Evolutionary conservation across 2,888 invertebrate species (phyloP).

Genomic region (Gari tellinella): DNA sequence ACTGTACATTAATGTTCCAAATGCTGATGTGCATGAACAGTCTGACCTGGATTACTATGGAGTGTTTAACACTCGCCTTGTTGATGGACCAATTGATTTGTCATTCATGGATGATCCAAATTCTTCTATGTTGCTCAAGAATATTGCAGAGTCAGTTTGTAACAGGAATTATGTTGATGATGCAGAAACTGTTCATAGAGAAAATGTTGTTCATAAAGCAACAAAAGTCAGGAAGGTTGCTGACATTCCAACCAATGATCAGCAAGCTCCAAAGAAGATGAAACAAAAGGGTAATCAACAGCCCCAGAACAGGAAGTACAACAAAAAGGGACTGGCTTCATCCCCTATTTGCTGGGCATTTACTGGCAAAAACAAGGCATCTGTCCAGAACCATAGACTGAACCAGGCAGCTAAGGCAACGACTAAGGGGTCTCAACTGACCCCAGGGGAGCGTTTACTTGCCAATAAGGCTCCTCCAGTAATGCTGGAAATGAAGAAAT

Average conservation of each 20-base stretch:
- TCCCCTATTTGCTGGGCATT: constrained; percentile 64
- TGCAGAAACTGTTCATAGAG: not conserved
- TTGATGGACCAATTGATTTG: constrained; percentile 50
- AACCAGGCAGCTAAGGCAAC: constrained; percentile 42
- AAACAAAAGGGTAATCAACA: constrained; percentile 18
- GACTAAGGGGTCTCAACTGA: constrained; percentile 29
- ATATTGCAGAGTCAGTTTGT: constrained; percentile 51
- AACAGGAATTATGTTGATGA: constrained; percentile 7
- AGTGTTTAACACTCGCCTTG: constrained; percentile 54
- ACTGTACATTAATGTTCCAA: too few relatives aligned
- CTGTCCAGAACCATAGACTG: constrained; percentile 66
- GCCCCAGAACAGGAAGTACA: constrained; percentile 10
- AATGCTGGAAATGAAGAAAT: constrained; percentile 11
- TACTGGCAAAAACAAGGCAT: constrained; percentile 64
- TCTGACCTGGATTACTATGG: constrained; percentile 53
- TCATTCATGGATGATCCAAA: constrained; percentile 42
- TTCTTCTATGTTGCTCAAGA: constrained; percentile 54
- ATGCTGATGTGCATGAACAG: constrained; percentile 2
- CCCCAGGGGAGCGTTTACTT: constrained; percentile 36
- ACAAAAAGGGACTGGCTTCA: constrained; percentile 23
- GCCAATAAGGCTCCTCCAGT: constrained; percentile 35
- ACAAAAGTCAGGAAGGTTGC: not conserved
- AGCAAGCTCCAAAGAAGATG: not conserved
- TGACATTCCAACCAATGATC: not conserved
- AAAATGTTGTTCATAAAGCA: not conserved